These are phyloP conservation scores for Muscicapa adusta DNA, from an alignment of 2,113 vertebrate genomes.

Conservation along the genomic window DNA sequence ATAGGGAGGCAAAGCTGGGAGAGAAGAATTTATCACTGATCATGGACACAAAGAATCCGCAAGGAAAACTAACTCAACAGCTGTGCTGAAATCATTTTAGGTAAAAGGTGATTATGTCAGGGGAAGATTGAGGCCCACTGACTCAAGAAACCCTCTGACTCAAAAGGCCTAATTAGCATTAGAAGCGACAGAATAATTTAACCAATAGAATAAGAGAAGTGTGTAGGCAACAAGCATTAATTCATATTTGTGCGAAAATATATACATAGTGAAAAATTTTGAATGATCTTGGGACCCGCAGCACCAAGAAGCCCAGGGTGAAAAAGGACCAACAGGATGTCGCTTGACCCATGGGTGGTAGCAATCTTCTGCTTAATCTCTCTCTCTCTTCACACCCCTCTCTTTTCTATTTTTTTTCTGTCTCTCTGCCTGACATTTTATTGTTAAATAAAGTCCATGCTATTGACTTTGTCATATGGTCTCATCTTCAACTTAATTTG, in stretches of 20 bases:
- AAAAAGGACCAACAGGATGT: neutral
- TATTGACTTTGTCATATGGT: neutral
- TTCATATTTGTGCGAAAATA: neutral
- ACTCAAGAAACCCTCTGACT: neutral
- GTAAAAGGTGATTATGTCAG: neutral
- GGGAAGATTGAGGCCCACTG: neutral
- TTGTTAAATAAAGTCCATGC: neutral
- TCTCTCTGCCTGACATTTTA: neutral
- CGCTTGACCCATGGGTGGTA: neutral
- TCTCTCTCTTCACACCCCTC: accelerated
- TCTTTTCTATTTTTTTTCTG: neutral
- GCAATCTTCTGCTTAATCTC: neutral
- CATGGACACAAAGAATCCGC: neutral
- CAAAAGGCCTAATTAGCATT: neutral
- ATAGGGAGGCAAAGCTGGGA: neutral
- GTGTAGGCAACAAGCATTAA: neutral
- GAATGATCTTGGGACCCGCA: neutral
- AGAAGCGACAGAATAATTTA: neutral
- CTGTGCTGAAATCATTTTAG: neutral
- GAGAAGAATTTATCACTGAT: neutral
- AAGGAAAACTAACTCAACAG: neutral
- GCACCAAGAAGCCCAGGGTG: neutral
- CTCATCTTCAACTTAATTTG: neutral
- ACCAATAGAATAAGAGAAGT: neutral
- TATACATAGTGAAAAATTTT: neutral